These are phyloP conservation scores for Mactromeris polynyma DNA, from an alignment of 2,888 invertebrate species.

Conservation along the genomic window DNA sequence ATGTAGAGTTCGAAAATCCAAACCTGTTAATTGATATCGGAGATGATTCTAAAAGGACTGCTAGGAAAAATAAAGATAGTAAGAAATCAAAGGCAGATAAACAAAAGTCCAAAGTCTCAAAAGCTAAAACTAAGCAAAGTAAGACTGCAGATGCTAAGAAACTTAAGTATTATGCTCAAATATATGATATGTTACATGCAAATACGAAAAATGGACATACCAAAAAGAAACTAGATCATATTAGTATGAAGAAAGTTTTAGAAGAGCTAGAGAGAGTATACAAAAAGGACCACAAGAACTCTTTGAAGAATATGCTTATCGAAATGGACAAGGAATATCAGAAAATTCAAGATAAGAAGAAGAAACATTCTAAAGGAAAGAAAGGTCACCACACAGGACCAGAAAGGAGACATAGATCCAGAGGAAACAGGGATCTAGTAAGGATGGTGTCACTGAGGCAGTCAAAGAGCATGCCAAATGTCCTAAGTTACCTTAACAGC, in stretches of 20 bases:
- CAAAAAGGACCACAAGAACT: conserved; percentile 41
- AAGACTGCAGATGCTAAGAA: conserved; percentile 42
- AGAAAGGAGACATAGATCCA: conserved; percentile 35
- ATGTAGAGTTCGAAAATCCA: conserved; percentile 66
- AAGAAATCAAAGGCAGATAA: conserved; percentile 9
- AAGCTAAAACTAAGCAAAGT: conserved; percentile 28
- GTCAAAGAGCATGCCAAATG: conserved; percentile 65
- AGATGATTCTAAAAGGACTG: conserved; percentile 21
- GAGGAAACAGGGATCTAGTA: conserved; percentile 64
- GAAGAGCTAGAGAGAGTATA: conserved; percentile 46
- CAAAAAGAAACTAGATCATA: conserved; percentile 34
- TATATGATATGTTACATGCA: conserved; percentile 37
- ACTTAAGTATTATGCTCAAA: conserved; percentile 43
- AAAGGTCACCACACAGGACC: conserved; percentile 15
- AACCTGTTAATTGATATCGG: conserved; percentile 40
- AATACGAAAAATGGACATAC: conserved; percentile 30
- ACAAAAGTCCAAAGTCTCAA: conserved; percentile 17
- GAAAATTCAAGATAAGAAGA: conserved; percentile 43
- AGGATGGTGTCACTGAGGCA: conserved; percentile 61
- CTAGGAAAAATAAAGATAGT: conserved; percentile 27
- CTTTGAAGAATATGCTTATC: conserved; percentile 52
- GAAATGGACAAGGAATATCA: conserved; percentile 57
- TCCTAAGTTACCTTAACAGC: conserved; percentile 63
- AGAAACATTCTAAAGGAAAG: conserved; percentile 35
- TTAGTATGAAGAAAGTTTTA: conserved; percentile 47